Percentiles rank a stretch among this genome's conserved stretches.
phyloP scores from a whole-genome alignment of 2,113 vertebrate genomes.

The Macroglossus sobrinus region DNA sequence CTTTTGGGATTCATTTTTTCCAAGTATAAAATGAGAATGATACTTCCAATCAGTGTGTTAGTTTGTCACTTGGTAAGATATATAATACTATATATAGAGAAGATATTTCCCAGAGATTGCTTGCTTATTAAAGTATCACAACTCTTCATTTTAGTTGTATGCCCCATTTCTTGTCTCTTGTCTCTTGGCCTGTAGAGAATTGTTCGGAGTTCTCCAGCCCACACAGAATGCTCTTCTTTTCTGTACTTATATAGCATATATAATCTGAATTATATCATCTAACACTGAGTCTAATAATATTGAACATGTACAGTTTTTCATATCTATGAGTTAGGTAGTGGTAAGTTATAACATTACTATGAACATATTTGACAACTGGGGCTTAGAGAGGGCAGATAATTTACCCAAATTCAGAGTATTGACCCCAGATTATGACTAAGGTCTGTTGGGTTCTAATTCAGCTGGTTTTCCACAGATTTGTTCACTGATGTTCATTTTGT shows the following conservation, averaged over 20 bases:
- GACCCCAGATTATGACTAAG: background rate
- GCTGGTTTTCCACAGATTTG: background rate
- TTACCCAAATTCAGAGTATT: background rate
- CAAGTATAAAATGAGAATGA: conserved; percentile 4
- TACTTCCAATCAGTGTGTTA: background rate
- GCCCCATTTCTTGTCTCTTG: background rate
- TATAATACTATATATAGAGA: background rate
- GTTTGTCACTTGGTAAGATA: background rate
- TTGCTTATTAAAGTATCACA: background rate
- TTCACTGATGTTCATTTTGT: background rate
- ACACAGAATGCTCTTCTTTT: background rate
- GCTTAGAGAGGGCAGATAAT: background rate
- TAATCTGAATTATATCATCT: background rate
- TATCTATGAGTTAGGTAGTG: background rate
- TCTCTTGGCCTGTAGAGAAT: background rate
- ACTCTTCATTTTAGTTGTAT: background rate
- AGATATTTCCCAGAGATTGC: background rate
- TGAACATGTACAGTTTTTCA: background rate
- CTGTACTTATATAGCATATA: background rate
- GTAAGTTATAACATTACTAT: background rate
- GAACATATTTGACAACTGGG: background rate
- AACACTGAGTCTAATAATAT: background rate
- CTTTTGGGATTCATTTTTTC: conserved; percentile 15
- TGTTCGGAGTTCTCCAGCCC: background rate
- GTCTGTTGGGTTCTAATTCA: background rate